Evolutionary conservation across 2,888 invertebrate genomes (phyloP), one percentile per base, ranked within the genome.

Genomic region (Polydrusus tereticollis): DNA sequence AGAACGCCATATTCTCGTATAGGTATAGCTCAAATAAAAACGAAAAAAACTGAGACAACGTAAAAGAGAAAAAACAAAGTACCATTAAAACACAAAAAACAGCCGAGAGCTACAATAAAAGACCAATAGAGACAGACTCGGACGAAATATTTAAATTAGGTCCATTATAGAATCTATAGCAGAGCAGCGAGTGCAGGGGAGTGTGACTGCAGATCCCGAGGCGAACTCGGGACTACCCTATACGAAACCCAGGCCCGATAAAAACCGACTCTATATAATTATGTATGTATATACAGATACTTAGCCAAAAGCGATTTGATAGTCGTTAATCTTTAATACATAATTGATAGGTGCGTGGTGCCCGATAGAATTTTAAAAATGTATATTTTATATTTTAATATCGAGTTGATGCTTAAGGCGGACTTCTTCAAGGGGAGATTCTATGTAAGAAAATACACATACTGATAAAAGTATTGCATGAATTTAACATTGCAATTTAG

Each of bases 281-380:
- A 85, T 83, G 84, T 84, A 85, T 85, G 85, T 85, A 85, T 85
- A 85, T 85, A 84, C 82, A 85, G 82, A 84, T 84, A 84, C 85
- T 85, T 85, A 85, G 85, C 85, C 86, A 85, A 84, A 84, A 85
- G 85, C 85, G 84, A 82, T 85, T 79, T 77, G 84, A 85, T 83
- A 82, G 84, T 81, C 85, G 85, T 85, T 86, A 85, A 86, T 86
- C 85, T 86, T 77, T 84, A 85, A 85, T 85, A 85, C 84, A 85
- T 86, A 86, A 86, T 86, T 86, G 86, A 85, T 86, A 84, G 85
- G 85, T 85, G 81, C 82, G 82, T 81, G 83, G 82, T 79, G 78
- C 82, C 80, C 83, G 84, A 84, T 84, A 85, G 85, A 85, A 85
- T 85, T 83, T 60, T 55, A 65, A 65, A 71, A 65, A 64, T 64